phyloP scores from a whole-genome alignment of 1,140 invertebrate genomes.

The Hycleus cichorii region DNA sequence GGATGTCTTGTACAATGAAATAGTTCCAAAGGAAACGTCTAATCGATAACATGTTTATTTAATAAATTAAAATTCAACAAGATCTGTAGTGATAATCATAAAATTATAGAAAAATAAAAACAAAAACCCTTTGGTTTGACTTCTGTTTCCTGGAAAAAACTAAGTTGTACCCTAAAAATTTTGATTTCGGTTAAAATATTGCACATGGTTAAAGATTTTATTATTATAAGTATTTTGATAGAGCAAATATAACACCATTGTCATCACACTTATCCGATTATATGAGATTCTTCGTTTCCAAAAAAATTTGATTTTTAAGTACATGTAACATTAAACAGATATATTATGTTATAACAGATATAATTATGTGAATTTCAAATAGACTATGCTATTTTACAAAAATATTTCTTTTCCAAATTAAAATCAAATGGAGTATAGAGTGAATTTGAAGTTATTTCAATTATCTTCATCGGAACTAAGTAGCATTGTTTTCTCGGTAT shows the following conservation, averaged over 20 bases:
- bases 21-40: too few species aligned
- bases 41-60: constrained; percentile 9
- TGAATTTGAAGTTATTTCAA: constrained; percentile 20
- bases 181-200: neutral
- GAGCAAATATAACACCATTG: too few species aligned
- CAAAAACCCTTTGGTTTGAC: neutral
- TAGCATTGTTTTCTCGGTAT: constrained; percentile 94
- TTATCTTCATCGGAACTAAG: constrained; percentile 96
- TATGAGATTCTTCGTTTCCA: too few species aligned
- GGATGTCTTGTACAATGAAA: too few species aligned
- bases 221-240: too few species aligned
- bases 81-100: neutral
- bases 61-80: constrained; percentile 12
- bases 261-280: too few species aligned
- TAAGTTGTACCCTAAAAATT: neutral
- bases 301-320: neutral
- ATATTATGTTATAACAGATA: neutral
- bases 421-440: too few species aligned
- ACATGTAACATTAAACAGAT: constrained; percentile 10
- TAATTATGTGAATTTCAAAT: constrained; percentile 4
- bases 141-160: neutral
- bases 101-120: constrained; percentile 6
- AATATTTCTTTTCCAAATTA: neutral
- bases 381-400: constrained; percentile 12
- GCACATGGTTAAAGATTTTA: too few species aligned